phyloP scores from a whole-genome alignment of 2,797 vertebrate genomes.

The Apogon hyalosoma region DNA sequence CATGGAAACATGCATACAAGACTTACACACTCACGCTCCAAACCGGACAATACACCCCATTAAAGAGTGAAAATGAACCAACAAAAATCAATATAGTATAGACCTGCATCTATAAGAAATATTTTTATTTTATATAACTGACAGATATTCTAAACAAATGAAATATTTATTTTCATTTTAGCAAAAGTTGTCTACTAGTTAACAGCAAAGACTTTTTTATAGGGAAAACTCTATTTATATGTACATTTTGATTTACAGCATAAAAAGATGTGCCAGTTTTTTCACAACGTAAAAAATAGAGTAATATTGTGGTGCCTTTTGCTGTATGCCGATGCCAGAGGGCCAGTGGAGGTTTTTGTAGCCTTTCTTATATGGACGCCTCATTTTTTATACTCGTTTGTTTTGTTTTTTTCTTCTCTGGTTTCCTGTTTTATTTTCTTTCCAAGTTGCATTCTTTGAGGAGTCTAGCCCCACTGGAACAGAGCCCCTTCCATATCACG shows the following conservation, averaged over 20 bases:
- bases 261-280: constrained; percentile 98
- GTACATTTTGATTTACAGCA: constrained; percentile 99
- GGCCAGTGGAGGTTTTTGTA: constrained; percentile 95
- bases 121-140: constrained; percentile 99
- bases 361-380: constrained; percentile 92
- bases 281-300: constrained; percentile 98
- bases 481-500: constrained; percentile 82
- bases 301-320: constrained; percentile 99
- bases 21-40: constrained; percentile 87
- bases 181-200: constrained; percentile 99
- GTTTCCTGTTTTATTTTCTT: constrained; percentile 76
- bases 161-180: constrained; percentile 99
- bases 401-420: constrained; percentile 78
- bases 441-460: constrained; percentile 81
- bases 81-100: constrained; percentile 86
- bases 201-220: constrained; percentile 99
- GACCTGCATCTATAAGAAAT: constrained; percentile 92
- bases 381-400: constrained; percentile 88
- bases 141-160: constrained; percentile 99
- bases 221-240: constrained; percentile 99
- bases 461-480: constrained; percentile 82
- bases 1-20: constrained; percentile 88
- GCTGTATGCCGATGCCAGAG: constrained; percentile 96
- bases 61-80: constrained; percentile 83
- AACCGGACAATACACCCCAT: constrained; percentile 90